Percentiles rank a stretch among this genome's conserved stretches.
phyloP scores from a whole-genome alignment of 2,113 vertebrate species.

The Rattus norvegicus region DNA sequence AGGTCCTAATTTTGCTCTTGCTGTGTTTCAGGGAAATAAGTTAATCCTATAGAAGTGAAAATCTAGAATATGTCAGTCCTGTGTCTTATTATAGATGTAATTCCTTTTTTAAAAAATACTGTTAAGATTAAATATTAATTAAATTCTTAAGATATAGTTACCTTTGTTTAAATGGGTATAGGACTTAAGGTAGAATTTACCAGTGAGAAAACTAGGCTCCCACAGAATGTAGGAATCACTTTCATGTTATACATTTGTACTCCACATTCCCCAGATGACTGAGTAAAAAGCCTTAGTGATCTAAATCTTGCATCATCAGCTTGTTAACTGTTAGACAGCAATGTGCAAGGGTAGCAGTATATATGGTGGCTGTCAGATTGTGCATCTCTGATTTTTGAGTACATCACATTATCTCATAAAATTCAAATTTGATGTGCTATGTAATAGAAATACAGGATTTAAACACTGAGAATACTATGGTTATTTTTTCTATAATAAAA shows the following conservation, averaged over 20 bases:
- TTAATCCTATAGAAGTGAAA: background rate
- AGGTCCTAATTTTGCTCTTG: background rate
- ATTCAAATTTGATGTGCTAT: slow-evolving; percentile 14
- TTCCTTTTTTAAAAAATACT: background rate
- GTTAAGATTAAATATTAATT: slow-evolving; percentile 22
- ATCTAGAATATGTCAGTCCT: background rate
- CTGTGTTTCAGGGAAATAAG: slow-evolving; percentile 24
- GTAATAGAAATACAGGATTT: slow-evolving; percentile 6
- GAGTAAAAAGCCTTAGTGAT: slow-evolving; percentile 49
- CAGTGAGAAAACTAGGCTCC: background rate
- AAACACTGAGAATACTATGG: background rate
- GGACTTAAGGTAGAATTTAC: background rate
- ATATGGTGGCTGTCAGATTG: slow-evolving; percentile 52
- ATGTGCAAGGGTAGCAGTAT: slow-evolving; percentile 81
- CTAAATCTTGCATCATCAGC: slow-evolving; percentile 75
- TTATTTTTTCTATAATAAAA: slow-evolving; percentile 32
- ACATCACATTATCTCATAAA: slow-evolving; percentile 48
- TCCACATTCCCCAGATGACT: background rate
- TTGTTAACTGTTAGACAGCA: slow-evolving; percentile 74
- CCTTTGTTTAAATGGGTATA: slow-evolving; percentile 4
- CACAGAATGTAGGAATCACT: slow-evolving; percentile 33
- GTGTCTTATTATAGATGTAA: background rate
- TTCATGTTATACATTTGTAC: background rate
- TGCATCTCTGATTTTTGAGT: slow-evolving; percentile 61
- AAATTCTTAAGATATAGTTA: background rate